Base-by-base conservation (phyloP, 2,797 vertebrate genomes). In the Sebastes trivittatus region DNA sequence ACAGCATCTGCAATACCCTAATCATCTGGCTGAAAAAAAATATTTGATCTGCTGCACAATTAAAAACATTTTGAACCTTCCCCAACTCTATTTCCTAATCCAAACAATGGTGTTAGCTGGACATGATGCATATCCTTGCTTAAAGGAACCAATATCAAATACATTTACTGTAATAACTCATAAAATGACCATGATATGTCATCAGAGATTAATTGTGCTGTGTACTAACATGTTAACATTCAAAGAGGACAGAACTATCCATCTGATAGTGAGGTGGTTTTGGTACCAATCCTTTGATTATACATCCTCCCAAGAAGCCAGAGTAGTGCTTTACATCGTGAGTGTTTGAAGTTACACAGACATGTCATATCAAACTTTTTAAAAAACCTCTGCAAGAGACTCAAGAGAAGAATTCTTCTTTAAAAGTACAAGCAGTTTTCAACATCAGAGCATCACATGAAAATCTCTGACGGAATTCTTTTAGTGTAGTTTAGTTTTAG, bases 291-390 rank as follows among this genome's bases (percentile, higher is more conserved):
- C 59, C 29, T 34, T 34, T 62, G 30, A 8, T 62, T n/a, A 60
- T 23, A 49, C 27, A 77, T 9, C 25, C 56, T 32, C 59, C 30
- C 59, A n/a, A 36, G 49, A 59, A 78, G 56, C 32, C 62, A 65
- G 65, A 58, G 29, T 42, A 67, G 29, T 55, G 23, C 25, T n/a
- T 72, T 30, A 60, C 34, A 52, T 59, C 27, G 65, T 49, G 87
- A 88, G 84, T 92, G 85, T 90, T 91, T 89, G 82, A 93, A 91
- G 89, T 92, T 89, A 88, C 9, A 81, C 27, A 62, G 65, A 36
- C 29, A 71, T 23, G 11, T 70, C 25, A 38, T 23, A 27, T 55
- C 16, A 49, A 18, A 49, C 46, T 20, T 52, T n/a, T 52, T 38
- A 8, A 23, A 18, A 65, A 72, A 2, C 20, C 7, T 18, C 38